These are phyloP conservation scores for Drosophila monieri DNA, from an alignment of 2,888 invertebrate genomes.

Conservation along the genomic window DNA sequence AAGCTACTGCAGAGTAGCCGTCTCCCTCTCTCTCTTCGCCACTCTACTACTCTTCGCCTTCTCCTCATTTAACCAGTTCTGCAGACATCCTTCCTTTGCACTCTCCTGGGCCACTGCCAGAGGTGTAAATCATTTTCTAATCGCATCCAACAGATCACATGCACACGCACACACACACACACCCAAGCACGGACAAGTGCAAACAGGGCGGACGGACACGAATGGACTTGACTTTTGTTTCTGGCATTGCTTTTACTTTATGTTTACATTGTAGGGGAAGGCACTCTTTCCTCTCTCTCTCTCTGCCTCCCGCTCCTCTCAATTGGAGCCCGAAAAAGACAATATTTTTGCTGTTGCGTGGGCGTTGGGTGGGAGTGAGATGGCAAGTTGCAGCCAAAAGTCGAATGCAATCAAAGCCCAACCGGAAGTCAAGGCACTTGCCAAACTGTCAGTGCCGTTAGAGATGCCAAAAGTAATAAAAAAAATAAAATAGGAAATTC, in stretches of 20 bases:
- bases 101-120: conserved; percentile 38
- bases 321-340: conserved; percentile 41
- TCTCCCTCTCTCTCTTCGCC: neutral
- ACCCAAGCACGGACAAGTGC: neutral
- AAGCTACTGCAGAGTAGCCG: conserved; percentile 1
- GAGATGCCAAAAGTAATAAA: conserved; percentile 9
- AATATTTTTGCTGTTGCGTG: conserved; percentile 39
- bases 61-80: conserved; percentile 27
- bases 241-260: conserved; percentile 53
- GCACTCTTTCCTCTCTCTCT: conserved; percentile 10
- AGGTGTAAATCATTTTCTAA: conserved; percentile 76
- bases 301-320: neutral
- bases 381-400: conserved; percentile 50
- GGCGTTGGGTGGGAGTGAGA: conserved; percentile 7
- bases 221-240: conserved; percentile 62
- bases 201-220: conserved; percentile 19
- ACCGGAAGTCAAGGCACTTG: conserved; percentile 37
- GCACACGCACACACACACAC: conserved; percentile 37
- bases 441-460: conserved; percentile 33
- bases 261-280: conserved; percentile 30
- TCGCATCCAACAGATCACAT: conserved; percentile 70
- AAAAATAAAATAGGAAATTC: neutral
- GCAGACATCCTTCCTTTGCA: conserved; percentile 13
- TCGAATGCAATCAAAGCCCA: conserved; percentile 58
- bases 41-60: neutral